phyloP scores from a whole-genome alignment of 2,888 invertebrate genomes.

The Cerceris ruficornis region DNA sequence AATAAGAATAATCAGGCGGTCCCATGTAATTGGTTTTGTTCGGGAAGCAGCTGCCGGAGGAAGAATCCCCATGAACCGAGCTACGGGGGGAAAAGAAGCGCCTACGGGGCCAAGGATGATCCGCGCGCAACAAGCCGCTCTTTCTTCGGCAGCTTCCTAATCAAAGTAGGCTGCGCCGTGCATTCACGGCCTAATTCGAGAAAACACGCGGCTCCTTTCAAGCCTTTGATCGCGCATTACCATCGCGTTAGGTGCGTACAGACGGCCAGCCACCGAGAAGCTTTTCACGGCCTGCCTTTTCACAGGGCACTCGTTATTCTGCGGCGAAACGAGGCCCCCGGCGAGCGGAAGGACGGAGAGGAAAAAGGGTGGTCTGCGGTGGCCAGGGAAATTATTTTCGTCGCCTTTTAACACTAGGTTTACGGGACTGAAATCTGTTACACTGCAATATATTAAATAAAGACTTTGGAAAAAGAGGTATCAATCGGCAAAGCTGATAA shows the following conservation, averaged over 20 bases:
- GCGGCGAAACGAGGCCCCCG: constrained; percentile 51
- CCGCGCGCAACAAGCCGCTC: constrained; percentile 72
- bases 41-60: not conserved
- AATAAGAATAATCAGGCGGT: constrained; percentile 14
- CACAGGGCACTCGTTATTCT: constrained; percentile 66
- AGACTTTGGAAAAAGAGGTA: no score
- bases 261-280: constrained; percentile 25
- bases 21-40: constrained; percentile 22
- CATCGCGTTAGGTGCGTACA: constrained; percentile 58
- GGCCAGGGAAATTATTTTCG: constrained; percentile 26
- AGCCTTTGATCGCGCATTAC: constrained; percentile 64
- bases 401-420: constrained; percentile 28
- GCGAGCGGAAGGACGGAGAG: constrained; percentile 1
- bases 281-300: constrained; percentile 63
- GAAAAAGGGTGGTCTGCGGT: not conserved
- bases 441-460: no score
- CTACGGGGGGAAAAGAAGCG: constrained; percentile 14
- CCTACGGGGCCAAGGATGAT: constrained; percentile 48
- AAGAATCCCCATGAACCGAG: not conserved
- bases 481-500: no score
- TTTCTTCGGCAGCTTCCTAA: constrained; percentile 73
- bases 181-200: constrained; percentile 79
- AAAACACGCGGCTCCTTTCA: constrained; percentile 76
- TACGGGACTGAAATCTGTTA: no score
- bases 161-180: constrained; percentile 70